Evolutionary conservation across 2,797 vertebrate genomes (phyloP), one percentile per base, ranked within the genome.

Genomic region (Lindbergichthys nudifrons): DNA sequence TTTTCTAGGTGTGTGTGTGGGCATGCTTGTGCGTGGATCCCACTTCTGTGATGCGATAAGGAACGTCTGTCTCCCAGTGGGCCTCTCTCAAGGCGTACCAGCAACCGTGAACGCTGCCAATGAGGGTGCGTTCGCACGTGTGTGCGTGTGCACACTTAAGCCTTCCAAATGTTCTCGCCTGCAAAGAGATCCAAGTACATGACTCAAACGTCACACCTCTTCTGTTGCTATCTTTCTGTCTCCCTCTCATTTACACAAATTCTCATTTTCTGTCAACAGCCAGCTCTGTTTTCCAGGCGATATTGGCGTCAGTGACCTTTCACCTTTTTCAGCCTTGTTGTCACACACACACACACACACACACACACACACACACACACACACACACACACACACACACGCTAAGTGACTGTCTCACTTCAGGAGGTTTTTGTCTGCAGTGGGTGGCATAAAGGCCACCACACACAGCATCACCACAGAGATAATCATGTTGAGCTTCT

Each of bases 141-240:
- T 79, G 64, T 77, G 77, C 68, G 77, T 36, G 61, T 57, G 81
- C 75, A 80, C 86, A 88, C 74, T 89, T 91, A 89, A 93, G 88
- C 88, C 82, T 76, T 92, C 92, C 92, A 93, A 95, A 92, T 93
- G 91, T 92, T 92, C 91, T 79, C 65, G 8, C 47, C 70, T 65
- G 79, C 32, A 45, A 74, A 82, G 65, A 41, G 73, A 80, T 92
- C 91, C 91, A 93, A 94, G 88, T 84, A 88, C 84, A 88, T 93
- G 93, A 93, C 77, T 94, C 92, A 94, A 88, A 85, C 73, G 62
- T 94, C 91, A 91, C 93, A 92, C 92, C 79, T 93, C 90, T 84
- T 87, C 84, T 86, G 71, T 74, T 88, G 87, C 87, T 87, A 68
- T 76, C 82, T 85, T 83, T 86, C 78, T 47, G 64, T 89, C 80